Evolutionary conservation across 1,140 invertebrate genomes (phyloP).

Genomic region (Drosophila sturtevanti): DNA sequence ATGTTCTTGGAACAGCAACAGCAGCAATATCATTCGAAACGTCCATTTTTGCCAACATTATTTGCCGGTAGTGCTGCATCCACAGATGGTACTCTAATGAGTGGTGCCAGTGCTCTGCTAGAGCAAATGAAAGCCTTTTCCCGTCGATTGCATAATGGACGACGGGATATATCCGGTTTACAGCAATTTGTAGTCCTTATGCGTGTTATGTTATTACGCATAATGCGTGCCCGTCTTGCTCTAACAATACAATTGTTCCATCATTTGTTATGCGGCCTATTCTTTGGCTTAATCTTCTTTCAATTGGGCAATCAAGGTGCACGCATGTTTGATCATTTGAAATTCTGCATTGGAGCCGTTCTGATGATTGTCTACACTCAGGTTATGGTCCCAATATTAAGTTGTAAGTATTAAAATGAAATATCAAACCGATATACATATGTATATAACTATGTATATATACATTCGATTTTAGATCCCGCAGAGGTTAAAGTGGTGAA

Average conservation of each 20-base stretch:
- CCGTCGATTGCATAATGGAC: slow-evolving; percentile 48
- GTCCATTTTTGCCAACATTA: slow-evolving; percentile 52
- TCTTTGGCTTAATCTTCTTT: slow-evolving; percentile 84
- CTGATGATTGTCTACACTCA: slow-evolving; percentile 87
- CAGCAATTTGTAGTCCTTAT: slow-evolving; percentile 75
- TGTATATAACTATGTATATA: neutral
- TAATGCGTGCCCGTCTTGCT: slow-evolving; percentile 80
- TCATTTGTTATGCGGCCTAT: slow-evolving; percentile 85
- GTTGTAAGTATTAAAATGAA: slow-evolving; percentile 82
- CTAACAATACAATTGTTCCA: slow-evolving; percentile 86
- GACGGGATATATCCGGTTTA: slow-evolving; percentile 61
- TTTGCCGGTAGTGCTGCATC: slow-evolving; percentile 63
- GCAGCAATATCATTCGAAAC: slow-evolving; percentile 41
- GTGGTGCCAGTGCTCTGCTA: slow-evolving; percentile 55
- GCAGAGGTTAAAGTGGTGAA: slow-evolving; percentile 91
- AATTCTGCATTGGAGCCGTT: slow-evolving; percentile 86
- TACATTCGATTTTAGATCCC: slow-evolving; percentile 85
- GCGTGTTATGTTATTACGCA: slow-evolving; percentile 74
- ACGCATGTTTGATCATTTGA: slow-evolving; percentile 87
- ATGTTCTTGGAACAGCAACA: slow-evolving; percentile 66
- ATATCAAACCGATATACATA: neutral
- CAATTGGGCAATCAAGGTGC: slow-evolving; percentile 85
- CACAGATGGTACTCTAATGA: slow-evolving; percentile 72
- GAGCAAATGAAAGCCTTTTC: slow-evolving; percentile 73
- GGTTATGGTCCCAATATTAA: slow-evolving; percentile 86